Evolutionary conservation across 2,113 vertebrate species (phyloP), one percentile per base, ranked within the genome.

Genomic region (Aleadryas rufinucha): DNA sequence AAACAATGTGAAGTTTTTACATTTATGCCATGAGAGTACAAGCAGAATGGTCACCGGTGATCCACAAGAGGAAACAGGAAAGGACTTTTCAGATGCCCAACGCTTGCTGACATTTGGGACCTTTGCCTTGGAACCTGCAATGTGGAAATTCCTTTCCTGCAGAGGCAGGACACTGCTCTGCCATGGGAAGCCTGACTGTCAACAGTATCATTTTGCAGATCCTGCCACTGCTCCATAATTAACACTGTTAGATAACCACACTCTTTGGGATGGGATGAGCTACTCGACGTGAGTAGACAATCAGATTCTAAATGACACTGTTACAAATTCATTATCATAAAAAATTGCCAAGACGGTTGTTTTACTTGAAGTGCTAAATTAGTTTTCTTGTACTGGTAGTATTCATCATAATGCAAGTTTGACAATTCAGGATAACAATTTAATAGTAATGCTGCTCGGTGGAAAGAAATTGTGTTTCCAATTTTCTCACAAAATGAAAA

Each of bases 281-380:
- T 84, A 35, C 37, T 81, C 2, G 1, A 84, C 8, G 2, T 7
- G 57, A 90, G 78, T 1, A 92, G 85, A 83, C 61, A 71, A 93
- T 83, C 63, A 72, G 82, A 72, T 95, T 93, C 75, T 57, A 91
- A 94, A 87, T 79, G 78, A 93, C 92, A 76, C 52, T 31, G 56
- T 75, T 76, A 87, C 37, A 47, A 93, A 93, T 57, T 88, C 82
- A 93, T 95, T 95, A 96, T 33, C 95, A 94, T 92, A 83, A 96
- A 92, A 95, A 95, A 95, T 87, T 93, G 79, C 95, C 75, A 85
- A 57, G 85, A 94, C 0, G 0, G 53, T 90, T 93, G 78, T 57
- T 96, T 94, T 80, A 86, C 77, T 90, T 96, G 85, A 94, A 95
- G 85, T 93, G 85, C 90, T 96, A 94, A 94, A 96, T 96, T 92